A percentile compares a stretch with the other conserved stretches of the same genome.
These are phyloP conservation scores for Zhuqinia jingwanae DNA, from an alignment of 2,888 invertebrate species.

Conservation along the genomic window DNA sequence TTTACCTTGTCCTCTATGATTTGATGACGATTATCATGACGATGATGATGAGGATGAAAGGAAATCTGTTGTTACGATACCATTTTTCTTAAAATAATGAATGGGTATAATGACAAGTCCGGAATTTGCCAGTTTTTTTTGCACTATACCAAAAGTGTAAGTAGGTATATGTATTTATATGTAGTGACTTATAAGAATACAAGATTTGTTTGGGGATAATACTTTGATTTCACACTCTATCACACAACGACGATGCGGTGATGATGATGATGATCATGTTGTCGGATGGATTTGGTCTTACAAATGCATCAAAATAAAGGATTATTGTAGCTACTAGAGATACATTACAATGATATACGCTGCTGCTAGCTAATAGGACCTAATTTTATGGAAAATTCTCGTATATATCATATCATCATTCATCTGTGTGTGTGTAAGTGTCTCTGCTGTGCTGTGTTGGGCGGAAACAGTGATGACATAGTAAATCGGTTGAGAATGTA, in stretches of 20 bases:
- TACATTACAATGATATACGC: not conserved
- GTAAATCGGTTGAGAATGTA: not conserved
- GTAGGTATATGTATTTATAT: not conserved
- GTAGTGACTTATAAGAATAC: not conserved
- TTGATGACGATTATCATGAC: conserved; percentile 36
- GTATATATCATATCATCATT: too few relatives aligned
- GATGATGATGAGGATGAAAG: conserved; percentile 58
- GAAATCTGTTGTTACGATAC: conserved; percentile 58
- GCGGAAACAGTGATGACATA: not conserved
- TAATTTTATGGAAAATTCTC: not conserved
- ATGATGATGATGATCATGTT: conserved; percentile 17
- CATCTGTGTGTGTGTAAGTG: not conserved
- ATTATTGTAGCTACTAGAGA: not conserved
- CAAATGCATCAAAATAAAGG: not conserved
- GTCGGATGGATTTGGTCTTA: conserved; percentile 14
- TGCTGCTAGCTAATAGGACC: not conserved
- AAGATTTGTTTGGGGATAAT: too few relatives aligned
- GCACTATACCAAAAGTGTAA: too few relatives aligned
- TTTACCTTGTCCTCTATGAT: conserved; percentile 72
- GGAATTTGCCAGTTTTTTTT: conserved; percentile 56
- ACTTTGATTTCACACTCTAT: conserved; percentile 29
- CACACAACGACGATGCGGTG: not conserved
- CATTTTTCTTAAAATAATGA: conserved; percentile 56
- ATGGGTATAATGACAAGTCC: conserved; percentile 64
- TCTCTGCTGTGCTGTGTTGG: not conserved